phyloP scores from a whole-genome alignment of 2,113 vertebrate species.

The Peromyscus polionotus region DNA sequence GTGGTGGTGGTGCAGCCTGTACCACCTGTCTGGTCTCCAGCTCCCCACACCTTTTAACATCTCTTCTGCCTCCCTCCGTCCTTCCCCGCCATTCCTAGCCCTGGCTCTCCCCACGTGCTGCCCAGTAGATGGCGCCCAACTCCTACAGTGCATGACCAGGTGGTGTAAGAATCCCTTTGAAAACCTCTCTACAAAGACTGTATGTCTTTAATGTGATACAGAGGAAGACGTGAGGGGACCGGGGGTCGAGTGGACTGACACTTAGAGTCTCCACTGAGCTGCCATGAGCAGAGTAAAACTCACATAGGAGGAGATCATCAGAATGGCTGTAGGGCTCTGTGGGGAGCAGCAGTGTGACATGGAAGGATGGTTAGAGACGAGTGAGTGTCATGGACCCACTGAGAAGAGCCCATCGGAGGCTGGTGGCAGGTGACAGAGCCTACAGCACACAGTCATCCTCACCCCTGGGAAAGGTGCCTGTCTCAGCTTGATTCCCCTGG shows the following conservation, averaged over 20 bases:
- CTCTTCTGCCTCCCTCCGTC: background rate
- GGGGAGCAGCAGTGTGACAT: background rate
- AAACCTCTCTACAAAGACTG: background rate
- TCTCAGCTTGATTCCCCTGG: background rate
- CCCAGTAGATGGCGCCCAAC: background rate
- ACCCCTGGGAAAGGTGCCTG: background rate
- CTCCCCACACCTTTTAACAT: background rate
- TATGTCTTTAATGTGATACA: background rate
- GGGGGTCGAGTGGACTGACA: background rate
- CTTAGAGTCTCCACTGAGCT: background rate
- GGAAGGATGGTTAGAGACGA: background rate
- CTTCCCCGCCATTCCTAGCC: background rate
- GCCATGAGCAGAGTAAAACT: background rate
- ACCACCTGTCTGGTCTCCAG: background rate
- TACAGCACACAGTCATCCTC: background rate
- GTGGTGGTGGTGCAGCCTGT: background rate
- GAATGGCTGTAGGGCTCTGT: background rate
- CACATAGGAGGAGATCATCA: background rate
- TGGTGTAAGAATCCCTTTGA: rapidly evolving
- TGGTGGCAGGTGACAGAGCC: background rate
- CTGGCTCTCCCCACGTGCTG: background rate
- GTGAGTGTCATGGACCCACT: background rate
- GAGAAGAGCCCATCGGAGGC: background rate
- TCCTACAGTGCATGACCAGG: background rate
- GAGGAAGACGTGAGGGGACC: background rate